A percentile compares a stretch with the other conserved stretches of the same genome.
These are phyloP conservation scores for Chunga burmeisteri DNA, from an alignment of 2,113 vertebrate genomes.

Conservation along the genomic window DNA sequence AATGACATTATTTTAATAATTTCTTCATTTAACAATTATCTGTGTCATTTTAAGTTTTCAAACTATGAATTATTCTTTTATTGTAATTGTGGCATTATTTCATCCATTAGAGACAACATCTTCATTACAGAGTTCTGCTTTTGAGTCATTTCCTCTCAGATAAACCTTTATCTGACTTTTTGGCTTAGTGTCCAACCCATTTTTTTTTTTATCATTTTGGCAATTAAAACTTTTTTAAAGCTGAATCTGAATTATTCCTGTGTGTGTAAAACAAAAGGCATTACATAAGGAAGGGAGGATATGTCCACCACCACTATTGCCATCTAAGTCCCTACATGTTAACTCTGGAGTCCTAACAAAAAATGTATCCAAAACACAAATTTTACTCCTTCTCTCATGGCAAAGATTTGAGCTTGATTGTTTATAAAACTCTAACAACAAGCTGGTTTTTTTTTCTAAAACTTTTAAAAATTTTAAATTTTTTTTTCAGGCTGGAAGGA, in stretches of 20 bases:
- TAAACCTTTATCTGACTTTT: background rate
- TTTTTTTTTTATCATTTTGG: background rate
- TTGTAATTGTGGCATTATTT: background rate
- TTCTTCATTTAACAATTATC: background rate
- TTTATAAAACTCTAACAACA: background rate
- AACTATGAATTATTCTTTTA: background rate
- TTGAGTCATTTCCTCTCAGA: background rate
- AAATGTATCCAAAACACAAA: background rate
- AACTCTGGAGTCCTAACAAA: background rate
- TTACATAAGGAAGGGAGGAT: background rate
- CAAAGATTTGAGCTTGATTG: background rate
- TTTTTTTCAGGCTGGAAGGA: background rate
- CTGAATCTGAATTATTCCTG: background rate
- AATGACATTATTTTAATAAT: background rate
- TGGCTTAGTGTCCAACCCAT: background rate
- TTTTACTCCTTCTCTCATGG: background rate
- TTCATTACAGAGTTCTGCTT: background rate
- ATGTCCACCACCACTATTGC: background rate
- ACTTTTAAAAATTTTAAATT: background rate
- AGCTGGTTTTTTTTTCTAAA: background rate
- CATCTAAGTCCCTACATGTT: fast-evolving
- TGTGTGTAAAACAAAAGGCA: background rate
- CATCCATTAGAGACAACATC: background rate
- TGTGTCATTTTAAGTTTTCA: background rate
- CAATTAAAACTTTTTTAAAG: background rate